Evolutionary conservation across 2,113 vertebrate species (phyloP).

Genomic region (Carollia perspicillata): DNA sequence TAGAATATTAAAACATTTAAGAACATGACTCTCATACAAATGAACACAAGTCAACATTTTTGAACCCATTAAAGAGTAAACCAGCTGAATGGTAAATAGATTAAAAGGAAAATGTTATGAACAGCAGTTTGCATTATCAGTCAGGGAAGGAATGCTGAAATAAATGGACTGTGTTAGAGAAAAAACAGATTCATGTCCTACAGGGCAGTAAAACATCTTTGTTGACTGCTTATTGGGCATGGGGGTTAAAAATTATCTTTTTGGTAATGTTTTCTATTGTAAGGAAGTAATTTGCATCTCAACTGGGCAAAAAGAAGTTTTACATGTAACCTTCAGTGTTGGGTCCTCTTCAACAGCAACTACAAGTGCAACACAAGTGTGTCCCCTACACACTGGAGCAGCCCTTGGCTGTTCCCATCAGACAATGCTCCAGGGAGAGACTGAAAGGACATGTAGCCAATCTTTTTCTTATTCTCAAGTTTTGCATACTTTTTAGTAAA

Average conservation of each 20-base stretch:
- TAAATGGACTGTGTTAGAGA: background rate
- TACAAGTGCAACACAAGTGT: background rate
- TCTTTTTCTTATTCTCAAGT: constrained; percentile 2
- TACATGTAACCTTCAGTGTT: background rate
- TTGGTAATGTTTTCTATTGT: background rate
- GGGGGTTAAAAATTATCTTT: background rate
- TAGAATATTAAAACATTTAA: constrained; percentile 3
- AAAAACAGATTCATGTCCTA: background rate
- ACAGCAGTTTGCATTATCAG: background rate
- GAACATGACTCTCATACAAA: background rate
- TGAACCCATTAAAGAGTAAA: background rate
- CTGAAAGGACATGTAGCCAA: background rate
- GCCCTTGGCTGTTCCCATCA: background rate
- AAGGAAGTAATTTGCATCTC: background rate
- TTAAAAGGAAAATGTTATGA: background rate
- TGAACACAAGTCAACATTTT: background rate
- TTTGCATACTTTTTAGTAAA: background rate
- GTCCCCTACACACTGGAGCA: background rate
- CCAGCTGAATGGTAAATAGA: background rate
- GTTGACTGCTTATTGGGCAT: too few species aligned
- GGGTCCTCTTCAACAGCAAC: background rate
- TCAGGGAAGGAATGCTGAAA: background rate
- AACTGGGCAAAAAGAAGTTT: background rate
- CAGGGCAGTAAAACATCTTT: background rate
- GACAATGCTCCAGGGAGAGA: background rate